These are phyloP conservation scores for Panthera uncia DNA, from an alignment of 2,113 vertebrate genomes.

Conservation along the genomic window DNA sequence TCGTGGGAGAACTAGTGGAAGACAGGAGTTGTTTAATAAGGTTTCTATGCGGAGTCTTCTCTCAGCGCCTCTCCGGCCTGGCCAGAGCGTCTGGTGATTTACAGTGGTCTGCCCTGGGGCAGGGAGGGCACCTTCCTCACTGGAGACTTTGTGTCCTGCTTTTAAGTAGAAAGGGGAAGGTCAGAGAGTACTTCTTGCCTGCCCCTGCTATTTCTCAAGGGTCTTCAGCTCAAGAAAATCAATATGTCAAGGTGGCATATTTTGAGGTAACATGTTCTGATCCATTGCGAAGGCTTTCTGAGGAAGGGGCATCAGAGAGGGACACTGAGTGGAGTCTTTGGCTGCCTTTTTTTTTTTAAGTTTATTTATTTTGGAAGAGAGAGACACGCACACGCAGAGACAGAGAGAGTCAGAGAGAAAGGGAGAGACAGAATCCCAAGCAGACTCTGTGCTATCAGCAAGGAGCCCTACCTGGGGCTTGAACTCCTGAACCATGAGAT, in stretches of 20 bases:
- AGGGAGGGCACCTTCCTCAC: neutral
- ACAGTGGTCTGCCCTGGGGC: neutral
- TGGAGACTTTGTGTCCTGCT: neutral
- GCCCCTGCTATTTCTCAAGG: neutral
- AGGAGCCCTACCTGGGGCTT: too few relatives aligned
- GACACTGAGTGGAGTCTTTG: neutral
- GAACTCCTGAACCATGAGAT: too few relatives aligned
- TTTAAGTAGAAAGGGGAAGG: neutral
- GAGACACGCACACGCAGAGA: too few relatives aligned
- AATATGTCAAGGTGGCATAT: neutral
- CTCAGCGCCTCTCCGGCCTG: neutral
- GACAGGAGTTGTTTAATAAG: neutral
- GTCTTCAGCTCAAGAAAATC: neutral
- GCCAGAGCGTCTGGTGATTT: neutral
- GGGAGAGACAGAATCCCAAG: too few relatives aligned
- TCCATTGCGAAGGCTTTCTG: neutral
- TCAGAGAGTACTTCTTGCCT: neutral
- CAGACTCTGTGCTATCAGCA: too few relatives aligned
- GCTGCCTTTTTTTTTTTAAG: too few relatives aligned
- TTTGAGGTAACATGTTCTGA: neutral
- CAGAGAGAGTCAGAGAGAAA: too few relatives aligned
- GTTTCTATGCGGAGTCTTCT: too few relatives aligned
- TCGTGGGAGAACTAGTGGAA: neutral
- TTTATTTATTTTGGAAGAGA: too few relatives aligned
- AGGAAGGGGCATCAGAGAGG: neutral